These are phyloP conservation scores for Anarrhichthys ocellatus DNA, from an alignment of 2,113 vertebrate genomes.

Conservation along the genomic window DNA sequence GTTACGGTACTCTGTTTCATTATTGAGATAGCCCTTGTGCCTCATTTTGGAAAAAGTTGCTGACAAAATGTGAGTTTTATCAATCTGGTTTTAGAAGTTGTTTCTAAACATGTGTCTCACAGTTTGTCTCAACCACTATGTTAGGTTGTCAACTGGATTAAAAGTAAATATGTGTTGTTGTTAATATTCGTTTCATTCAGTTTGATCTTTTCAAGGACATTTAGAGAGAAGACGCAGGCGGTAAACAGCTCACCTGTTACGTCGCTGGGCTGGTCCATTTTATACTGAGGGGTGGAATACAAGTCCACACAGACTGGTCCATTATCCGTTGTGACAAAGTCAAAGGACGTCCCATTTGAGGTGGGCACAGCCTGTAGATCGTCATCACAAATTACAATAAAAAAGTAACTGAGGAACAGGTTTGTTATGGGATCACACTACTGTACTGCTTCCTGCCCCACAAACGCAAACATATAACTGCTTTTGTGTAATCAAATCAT, in stretches of 20 bases:
- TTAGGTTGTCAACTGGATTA: not conserved
- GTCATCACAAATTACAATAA: constrained; percentile 15
- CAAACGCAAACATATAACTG: constrained; percentile 51
- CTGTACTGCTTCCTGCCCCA: constrained; percentile 21
- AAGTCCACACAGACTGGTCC: constrained; percentile 90
- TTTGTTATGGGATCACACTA: not conserved
- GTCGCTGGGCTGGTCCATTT: constrained; percentile 83
- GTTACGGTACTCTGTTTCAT: not conserved
- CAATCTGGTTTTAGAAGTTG: not conserved
- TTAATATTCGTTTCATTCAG: not conserved
- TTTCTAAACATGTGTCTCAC: not conserved
- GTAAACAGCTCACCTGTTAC: constrained; percentile 80
- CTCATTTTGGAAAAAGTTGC: not conserved
- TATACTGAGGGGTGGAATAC: constrained; percentile 95
- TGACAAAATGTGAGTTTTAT: not conserved
- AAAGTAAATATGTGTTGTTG: not conserved
- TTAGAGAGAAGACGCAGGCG: not conserved
- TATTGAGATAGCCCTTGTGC: not conserved
- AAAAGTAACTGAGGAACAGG: not conserved
- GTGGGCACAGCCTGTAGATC: constrained; percentile 86
- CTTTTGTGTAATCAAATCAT: not conserved
- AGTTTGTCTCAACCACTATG: not conserved
- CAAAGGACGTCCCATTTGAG: constrained; percentile 92
- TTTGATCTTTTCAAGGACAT: not conserved
- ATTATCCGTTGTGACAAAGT: constrained; percentile 89